These are phyloP conservation scores for Netelia melanura DNA, from an alignment of 2,888 invertebrate species.

Conservation along the genomic window DNA sequence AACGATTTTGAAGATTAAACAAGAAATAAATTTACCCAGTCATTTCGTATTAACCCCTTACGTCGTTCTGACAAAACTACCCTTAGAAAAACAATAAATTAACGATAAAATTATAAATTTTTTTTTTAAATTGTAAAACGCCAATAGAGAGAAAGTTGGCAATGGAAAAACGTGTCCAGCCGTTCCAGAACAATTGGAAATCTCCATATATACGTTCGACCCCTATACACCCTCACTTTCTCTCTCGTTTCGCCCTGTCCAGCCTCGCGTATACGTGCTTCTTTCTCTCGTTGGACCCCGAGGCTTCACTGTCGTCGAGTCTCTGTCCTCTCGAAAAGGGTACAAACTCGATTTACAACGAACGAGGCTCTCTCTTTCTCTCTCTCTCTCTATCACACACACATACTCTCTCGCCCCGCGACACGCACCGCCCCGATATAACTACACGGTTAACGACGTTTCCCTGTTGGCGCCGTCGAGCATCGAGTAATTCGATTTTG, in stretches of 20 bases:
- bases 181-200: constrained; percentile 38
- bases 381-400: no score
- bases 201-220: not conserved
- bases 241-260: constrained; percentile 29
- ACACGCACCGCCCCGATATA: constrained; percentile 81
- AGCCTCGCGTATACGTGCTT: not conserved
- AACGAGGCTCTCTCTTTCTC: constrained; percentile 67
- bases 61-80: no score
- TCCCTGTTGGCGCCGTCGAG: constrained; percentile 81
- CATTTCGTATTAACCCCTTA: no score
- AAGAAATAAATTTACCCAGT: no score
- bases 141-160: not conserved
- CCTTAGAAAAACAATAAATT: no score
- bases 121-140: no score
- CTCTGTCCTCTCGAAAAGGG: constrained; percentile 71
- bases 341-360: constrained; percentile 82
- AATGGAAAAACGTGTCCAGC: constrained; percentile 62
- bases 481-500: constrained; percentile 82
- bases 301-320: constrained; percentile 13
- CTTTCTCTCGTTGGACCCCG: constrained; percentile 14
- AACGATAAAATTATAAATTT: no score
- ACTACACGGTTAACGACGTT: constrained; percentile 83
- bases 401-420: constrained; percentile 70
- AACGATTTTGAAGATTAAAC: no score
- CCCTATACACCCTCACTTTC: constrained; percentile 37